Conservation (phyloP, 2,888 invertebrate species). For the Trichacis sp. region DNA sequence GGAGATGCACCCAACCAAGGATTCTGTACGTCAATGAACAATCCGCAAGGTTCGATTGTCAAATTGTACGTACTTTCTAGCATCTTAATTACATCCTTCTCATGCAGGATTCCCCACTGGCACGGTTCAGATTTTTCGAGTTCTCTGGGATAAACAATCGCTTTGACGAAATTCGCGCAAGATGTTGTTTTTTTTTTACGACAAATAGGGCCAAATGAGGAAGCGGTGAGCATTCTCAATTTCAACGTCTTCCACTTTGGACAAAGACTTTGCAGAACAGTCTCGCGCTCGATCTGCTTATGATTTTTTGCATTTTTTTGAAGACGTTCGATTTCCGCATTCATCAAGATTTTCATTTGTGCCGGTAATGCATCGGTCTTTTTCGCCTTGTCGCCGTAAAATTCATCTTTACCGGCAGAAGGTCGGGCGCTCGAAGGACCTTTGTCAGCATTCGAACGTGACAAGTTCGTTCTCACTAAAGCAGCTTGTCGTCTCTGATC, state of each 20-base stretch:
- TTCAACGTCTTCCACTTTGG: neutral
- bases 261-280: neutral
- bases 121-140: neutral
- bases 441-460: too few relatives aligned
- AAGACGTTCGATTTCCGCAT: too few relatives aligned
- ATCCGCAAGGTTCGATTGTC: neutral
- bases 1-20: slow-evolving; percentile 34
- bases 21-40: slow-evolving; percentile 26
- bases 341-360: too few relatives aligned
- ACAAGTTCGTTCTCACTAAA: too few relatives aligned
- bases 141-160: neutral
- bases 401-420: neutral
- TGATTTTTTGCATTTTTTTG: too few relatives aligned
- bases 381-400: slow-evolving; percentile 4
- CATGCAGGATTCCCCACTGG: neutral
- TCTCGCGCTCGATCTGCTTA: neutral
- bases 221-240: neutral
- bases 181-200: neutral
- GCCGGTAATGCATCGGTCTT: neutral
- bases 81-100: neutral
- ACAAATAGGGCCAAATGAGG: neutral
- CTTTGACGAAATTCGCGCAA: neutral
- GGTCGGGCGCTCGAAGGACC: too few relatives aligned
- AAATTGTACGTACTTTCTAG: neutral
- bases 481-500: too few relatives aligned